A percentile compares a stretch with the other conserved stretches of the same genome.
Evolutionary conservation across 2,113 vertebrate species (phyloP).

Genomic region (Pedionomus torquatus): DNA sequence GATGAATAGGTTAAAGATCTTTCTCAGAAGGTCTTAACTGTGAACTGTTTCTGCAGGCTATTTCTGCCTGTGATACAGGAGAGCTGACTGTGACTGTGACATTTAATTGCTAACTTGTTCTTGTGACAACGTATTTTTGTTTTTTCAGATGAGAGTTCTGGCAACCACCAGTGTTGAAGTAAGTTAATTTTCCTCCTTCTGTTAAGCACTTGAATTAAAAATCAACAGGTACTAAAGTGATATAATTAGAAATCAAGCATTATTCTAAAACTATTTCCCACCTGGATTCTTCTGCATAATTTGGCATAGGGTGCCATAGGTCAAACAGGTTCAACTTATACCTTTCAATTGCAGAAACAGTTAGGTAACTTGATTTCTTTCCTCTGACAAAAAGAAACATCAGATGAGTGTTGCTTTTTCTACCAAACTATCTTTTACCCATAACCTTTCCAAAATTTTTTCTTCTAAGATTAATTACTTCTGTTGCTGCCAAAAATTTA

Average conservation of each 20-base stretch:
- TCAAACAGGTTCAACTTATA: neutral
- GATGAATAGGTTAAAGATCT: neutral
- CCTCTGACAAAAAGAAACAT: neutral
- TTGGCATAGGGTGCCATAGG: neutral
- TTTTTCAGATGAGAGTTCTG: constrained; percentile 71
- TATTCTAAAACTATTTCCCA: neutral
- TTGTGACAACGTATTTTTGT: neutral
- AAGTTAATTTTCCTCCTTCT: constrained; percentile 34
- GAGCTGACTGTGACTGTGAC: neutral
- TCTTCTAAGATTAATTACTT: neutral
- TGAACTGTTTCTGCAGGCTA: neutral
- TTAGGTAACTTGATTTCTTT: neutral
- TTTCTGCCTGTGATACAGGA: neutral
- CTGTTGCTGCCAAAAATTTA: neutral
- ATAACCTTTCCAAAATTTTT: neutral
- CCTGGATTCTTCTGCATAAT: neutral
- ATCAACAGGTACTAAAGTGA: neutral
- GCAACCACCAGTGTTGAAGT: constrained; percentile 59
- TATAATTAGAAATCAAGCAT: neutral
- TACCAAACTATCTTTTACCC: neutral
- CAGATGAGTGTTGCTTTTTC: neutral
- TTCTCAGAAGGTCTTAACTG: neutral
- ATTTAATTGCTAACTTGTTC: neutral
- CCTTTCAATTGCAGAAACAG: neutral
- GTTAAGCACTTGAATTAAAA: neutral